A percentile compares a stretch with the other conserved stretches of the same genome.
Conservation (phyloP, 2,113 vertebrate species). For the Mastomys coucha region DNA sequence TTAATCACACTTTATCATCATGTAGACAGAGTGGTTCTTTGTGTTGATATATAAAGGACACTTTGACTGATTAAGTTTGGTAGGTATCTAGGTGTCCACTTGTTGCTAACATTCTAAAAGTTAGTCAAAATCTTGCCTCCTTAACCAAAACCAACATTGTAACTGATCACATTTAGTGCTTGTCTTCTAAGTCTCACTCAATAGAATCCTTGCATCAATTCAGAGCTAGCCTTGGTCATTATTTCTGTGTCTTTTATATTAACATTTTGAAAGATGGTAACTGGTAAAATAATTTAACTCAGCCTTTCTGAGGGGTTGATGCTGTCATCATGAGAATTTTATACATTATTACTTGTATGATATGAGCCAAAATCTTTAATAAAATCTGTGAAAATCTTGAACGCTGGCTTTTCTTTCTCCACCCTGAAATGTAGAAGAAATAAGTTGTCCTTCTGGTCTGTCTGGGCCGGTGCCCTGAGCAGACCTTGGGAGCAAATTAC, state of each 20-base stretch:
- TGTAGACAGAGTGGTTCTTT: background rate
- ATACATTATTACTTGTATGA: constrained; percentile 25
- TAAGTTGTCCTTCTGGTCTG: too few species aligned
- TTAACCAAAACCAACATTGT: constrained; percentile 35
- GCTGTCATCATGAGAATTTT: background rate
- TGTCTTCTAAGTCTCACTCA: background rate
- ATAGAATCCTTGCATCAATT: background rate
- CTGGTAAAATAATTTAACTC: constrained; percentile 1
- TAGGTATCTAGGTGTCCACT: background rate
- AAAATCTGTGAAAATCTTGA: constrained; percentile 58
- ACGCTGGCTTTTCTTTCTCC: background rate
- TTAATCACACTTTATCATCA: background rate
- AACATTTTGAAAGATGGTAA: background rate
- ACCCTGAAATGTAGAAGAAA: constrained; percentile 45
- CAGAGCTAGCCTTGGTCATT: background rate
- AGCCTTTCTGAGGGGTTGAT: background rate
- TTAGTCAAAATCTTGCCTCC: background rate
- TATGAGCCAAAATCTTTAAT: background rate
- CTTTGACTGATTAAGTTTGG: background rate
- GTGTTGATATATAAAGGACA: background rate
- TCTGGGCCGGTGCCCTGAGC: too few species aligned
- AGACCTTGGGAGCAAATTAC: too few species aligned
- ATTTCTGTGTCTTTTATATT: background rate
- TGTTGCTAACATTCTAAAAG: constrained; percentile 5
- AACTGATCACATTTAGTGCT: background rate